These are phyloP conservation scores for Micrastur ruficollis DNA, from an alignment of 2,797 vertebrate species.

Conservation along the genomic window DNA sequence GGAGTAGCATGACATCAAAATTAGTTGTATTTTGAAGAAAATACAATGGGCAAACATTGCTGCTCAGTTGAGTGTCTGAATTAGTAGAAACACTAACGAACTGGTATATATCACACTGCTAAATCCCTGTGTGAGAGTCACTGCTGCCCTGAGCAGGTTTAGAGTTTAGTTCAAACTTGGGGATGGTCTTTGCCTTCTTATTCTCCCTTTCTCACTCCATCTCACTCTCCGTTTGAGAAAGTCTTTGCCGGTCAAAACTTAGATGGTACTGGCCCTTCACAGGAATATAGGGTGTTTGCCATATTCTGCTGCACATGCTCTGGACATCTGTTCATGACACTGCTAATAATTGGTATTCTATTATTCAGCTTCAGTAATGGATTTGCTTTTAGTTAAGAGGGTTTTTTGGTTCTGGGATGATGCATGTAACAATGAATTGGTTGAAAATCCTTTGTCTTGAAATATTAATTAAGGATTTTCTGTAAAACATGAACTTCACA, in stretches of 20 bases:
- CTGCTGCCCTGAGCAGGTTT: not conserved
- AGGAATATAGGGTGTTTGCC: conserved; percentile 6
- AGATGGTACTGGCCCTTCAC: not conserved
- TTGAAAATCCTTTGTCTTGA: conserved; percentile 4
- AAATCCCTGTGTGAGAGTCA: not conserved
- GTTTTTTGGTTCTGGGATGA: not conserved
- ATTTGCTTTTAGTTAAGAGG: not conserved
- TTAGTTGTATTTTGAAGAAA: not conserved
- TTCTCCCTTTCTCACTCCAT: not conserved
- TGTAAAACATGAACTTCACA: not conserved
- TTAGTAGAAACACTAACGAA: not conserved
- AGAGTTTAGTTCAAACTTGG: not conserved
- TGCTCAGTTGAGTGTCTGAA: not conserved
- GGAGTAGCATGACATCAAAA: not conserved
- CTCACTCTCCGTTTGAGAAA: not conserved
- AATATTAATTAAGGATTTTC: conserved; percentile 19
- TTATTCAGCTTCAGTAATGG: not conserved
- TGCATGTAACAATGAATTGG: not conserved
- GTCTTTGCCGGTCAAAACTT: not conserved
- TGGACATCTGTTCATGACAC: not conserved
- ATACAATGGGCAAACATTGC: not conserved
- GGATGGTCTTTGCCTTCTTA: not conserved
- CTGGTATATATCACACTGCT: not conserved
- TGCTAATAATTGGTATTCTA: not conserved
- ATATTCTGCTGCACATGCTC: not conserved